A percentile compares a stretch with the other conserved stretches of the same genome.
Evolutionary conservation across 2,888 invertebrate species (phyloP).

Genomic region (Mantis religiosa): DNA sequence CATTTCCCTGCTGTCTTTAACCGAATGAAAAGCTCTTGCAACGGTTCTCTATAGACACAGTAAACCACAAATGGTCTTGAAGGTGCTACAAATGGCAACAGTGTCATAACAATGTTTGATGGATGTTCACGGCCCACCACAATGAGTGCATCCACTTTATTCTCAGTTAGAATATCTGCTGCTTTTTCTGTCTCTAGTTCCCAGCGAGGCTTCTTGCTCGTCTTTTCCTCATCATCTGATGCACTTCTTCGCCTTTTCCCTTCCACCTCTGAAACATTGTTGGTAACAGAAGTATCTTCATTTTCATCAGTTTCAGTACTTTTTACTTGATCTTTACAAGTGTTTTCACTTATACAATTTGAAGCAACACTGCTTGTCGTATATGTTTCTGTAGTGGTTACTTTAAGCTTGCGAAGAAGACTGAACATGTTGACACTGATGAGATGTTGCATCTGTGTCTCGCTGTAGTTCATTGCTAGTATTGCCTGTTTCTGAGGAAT

Average conservation of each 20-base stretch:
- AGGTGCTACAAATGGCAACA: constrained; percentile 72
- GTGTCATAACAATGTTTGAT: constrained; percentile 65
- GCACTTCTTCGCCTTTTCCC: constrained; percentile 20
- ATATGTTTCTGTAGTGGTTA: background rate
- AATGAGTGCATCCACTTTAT: constrained; percentile 69
- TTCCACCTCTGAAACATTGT: background rate
- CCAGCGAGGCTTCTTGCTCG: constrained; percentile 59
- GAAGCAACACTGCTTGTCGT: background rate
- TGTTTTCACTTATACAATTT: background rate
- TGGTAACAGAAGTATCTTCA: background rate
- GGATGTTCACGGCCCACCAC: constrained; percentile 86
- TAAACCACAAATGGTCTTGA: constrained; percentile 85
- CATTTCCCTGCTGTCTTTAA: constrained; percentile 69
- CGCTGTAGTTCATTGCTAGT: constrained; percentile 72
- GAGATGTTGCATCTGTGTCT: constrained; percentile 65
- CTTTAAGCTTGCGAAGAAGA: constrained; percentile 57
- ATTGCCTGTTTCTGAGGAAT: constrained; percentile 74
- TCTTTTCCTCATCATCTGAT: constrained; percentile 15
- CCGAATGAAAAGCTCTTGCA: constrained; percentile 76
- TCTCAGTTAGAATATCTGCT: constrained; percentile 53
- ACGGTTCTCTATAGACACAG: constrained; percentile 72
- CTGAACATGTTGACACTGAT: constrained; percentile 74
- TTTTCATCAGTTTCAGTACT: background rate
- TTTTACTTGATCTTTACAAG: background rate
- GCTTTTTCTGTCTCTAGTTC: constrained; percentile 65